These are phyloP conservation scores for Halcyon chelicuti DNA, from an alignment of 2,797 vertebrate species.

Conservation along the genomic window DNA sequence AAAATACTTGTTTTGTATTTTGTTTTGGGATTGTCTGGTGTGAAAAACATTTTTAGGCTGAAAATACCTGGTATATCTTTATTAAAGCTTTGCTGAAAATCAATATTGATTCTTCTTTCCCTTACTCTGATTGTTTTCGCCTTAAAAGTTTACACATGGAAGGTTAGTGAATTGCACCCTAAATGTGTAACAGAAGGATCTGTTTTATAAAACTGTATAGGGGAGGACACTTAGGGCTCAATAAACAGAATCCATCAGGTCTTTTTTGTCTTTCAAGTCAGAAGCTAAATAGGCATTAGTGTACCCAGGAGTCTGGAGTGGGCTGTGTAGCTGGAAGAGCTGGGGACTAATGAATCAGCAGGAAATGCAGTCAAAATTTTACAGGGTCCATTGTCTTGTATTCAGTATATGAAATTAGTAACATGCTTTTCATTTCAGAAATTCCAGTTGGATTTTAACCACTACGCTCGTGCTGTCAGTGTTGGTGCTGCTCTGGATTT, in stretches of 20 bases:
- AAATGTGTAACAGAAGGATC: not conserved
- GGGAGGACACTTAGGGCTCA: not conserved
- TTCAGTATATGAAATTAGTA: not conserved
- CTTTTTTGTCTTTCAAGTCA: not conserved
- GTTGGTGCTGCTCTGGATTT: slow-evolving; percentile 97
- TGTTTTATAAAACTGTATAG: not conserved
- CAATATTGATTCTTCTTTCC: not conserved
- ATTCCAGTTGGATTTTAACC: slow-evolving; percentile 95
- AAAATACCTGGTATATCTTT: not conserved
- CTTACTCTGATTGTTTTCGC: not conserved
- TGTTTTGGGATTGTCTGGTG: not conserved
- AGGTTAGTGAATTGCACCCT: not conserved
- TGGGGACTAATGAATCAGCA: not conserved
- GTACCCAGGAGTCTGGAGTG: not conserved
- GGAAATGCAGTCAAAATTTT: not conserved
- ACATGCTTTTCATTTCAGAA: slow-evolving; percentile 79
- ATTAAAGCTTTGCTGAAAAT: not conserved
- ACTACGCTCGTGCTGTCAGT: slow-evolving; percentile 92
- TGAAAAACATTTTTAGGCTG: not conserved
- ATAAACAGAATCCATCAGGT: not conserved
- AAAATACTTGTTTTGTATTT: not conserved
- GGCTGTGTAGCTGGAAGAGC: not conserved
- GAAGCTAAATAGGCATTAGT: not conserved
- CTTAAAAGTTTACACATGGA: not conserved
- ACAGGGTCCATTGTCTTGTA: not conserved